A percentile compares a stretch with the other conserved stretches of the same genome.
phyloP scores from a whole-genome alignment of 2,888 invertebrate genomes.

The Zonitis immaculata region DNA sequence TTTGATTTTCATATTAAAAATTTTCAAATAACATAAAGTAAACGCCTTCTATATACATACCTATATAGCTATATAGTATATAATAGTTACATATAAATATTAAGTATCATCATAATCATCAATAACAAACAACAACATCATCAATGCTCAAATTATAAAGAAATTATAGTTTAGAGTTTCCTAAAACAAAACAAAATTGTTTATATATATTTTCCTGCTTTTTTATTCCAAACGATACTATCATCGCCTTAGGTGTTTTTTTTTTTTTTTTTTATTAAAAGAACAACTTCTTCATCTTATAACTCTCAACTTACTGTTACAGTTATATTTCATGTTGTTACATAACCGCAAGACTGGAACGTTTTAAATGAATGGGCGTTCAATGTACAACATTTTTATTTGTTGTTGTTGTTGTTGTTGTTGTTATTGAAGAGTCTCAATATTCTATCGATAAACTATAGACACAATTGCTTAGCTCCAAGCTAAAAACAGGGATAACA shows the following conservation, averaged over 20 bases:
- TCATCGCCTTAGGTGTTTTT: background rate
- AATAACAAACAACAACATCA: too few species aligned
- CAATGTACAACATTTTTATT: conserved; percentile 12
- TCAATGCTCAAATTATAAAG: background rate
- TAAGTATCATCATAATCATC: too few species aligned
- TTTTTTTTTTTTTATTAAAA: too few species aligned
- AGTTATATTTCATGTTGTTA: conserved; percentile 7
- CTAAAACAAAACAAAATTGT: too few species aligned
- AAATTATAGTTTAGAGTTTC: too few species aligned
- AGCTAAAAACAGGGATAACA: background rate
- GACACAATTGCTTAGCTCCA: background rate
- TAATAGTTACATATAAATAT: too few species aligned
- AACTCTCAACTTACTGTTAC: background rate
- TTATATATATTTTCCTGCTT: background rate
- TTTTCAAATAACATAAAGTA: conserved; percentile 4
- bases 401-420: background rate
- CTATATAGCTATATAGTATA: too few species aligned
- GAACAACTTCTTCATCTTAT: background rate
- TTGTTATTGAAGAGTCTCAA: background rate
- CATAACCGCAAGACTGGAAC: conserved; percentile 9
- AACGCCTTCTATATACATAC: too few species aligned
- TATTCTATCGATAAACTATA: background rate
- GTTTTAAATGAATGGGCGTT: conserved; percentile 18
- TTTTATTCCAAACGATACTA: too few species aligned
- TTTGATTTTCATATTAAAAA: conserved; percentile 24